phyloP scores from a whole-genome alignment of 2,888 invertebrate species.

The Rutpela maculata region DNA sequence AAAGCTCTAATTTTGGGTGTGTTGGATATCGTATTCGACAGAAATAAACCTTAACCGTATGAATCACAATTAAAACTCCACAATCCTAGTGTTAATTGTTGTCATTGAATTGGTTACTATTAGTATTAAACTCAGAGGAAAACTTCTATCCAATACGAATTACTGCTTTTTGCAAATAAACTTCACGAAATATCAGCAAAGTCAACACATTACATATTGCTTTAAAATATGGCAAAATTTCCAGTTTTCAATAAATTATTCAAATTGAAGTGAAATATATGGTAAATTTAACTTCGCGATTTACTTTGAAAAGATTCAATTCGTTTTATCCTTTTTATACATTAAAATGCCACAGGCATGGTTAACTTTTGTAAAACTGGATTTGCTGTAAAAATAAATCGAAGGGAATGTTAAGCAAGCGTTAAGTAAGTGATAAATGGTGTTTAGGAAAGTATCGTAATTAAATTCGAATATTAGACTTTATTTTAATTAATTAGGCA shows the following conservation, averaged over 20 bases:
- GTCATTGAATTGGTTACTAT: background rate
- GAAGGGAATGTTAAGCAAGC: background rate
- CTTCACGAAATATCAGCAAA: background rate
- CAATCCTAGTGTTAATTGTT: background rate
- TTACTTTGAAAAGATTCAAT: conserved; percentile 3
- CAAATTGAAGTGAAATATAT: conserved; percentile 7
- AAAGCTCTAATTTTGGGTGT: no score
- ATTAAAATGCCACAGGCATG: conserved; percentile 1
- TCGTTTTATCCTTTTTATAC: background rate
- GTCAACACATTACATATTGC: background rate
- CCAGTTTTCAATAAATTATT: background rate
- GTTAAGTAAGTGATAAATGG: background rate
- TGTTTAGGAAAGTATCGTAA: background rate
- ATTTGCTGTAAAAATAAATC: background rate
- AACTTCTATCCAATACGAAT: background rate
- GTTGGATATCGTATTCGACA: no score
- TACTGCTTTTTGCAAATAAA: background rate
- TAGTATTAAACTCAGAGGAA: background rate
- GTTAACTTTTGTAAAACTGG: background rate
- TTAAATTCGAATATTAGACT: no score
- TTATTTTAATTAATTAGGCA: no score
- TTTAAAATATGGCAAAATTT: background rate
- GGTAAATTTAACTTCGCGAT: conserved; percentile 3
- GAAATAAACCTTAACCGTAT: background rate
- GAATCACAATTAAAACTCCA: background rate